phyloP scores from a whole-genome alignment of 2,113 vertebrate species.

The Ploceus nigricollis region DNA sequence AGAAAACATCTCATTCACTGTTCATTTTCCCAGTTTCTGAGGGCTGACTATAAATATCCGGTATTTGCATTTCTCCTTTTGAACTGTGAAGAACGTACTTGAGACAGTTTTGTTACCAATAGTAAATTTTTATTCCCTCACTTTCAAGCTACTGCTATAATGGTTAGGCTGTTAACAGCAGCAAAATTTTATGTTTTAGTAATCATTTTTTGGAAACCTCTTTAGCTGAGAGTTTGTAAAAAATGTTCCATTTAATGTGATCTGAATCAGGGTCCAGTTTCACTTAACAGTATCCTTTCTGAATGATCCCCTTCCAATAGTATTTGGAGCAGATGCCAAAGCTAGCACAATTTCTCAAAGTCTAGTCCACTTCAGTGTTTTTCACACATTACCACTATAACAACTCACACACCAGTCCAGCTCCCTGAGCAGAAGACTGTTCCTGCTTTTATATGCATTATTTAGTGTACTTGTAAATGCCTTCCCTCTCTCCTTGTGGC shows the following conservation, averaged over 20 bases:
- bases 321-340: conserved; percentile 21
- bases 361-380: background rate
- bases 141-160: background rate
- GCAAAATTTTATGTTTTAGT: conserved; percentile 20
- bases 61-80: conserved; percentile 29
- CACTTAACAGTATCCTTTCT: conserved; percentile 23
- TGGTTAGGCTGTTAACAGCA: conserved; percentile 15
- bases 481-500: background rate
- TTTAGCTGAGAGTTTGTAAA: conserved; percentile 33
- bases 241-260: conserved; percentile 10
- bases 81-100: background rate
- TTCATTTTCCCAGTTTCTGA: conserved; percentile 9
- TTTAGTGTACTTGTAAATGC: background rate
- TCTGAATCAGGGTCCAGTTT: background rate
- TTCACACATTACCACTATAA: conserved; percentile 28
- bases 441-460: background rate
- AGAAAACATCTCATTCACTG: background rate
- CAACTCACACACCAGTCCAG: background rate
- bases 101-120: conserved; percentile 28
- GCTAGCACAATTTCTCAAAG: background rate
- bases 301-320: conserved; percentile 34
- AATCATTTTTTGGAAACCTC: background rate
- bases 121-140: conserved; percentile 47
- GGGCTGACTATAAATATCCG: background rate
- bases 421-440: background rate